Percentiles rank a stretch among this genome's conserved stretches.
phyloP scores from a whole-genome alignment of 2,888 invertebrate species.

The Ceraclea dissimilis region DNA sequence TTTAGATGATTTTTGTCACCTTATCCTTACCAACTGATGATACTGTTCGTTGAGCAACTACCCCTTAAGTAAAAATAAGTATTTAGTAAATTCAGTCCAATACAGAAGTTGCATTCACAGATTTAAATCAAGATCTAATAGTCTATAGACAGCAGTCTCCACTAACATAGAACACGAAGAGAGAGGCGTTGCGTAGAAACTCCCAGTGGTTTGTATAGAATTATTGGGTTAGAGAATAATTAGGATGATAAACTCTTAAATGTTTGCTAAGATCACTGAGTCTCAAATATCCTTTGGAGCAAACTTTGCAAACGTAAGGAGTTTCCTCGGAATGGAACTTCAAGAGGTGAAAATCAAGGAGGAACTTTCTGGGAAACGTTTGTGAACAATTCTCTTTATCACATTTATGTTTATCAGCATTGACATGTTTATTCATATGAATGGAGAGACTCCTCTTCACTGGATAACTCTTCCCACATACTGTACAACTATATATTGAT shows the following conservation, averaged over 20 bases:
- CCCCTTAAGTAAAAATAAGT: too few species aligned
- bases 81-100: too few species aligned
- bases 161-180: too few species aligned
- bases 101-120: too few species aligned
- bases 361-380: constrained; percentile 11
- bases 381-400: constrained; percentile 12
- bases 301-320: constrained; percentile 12
- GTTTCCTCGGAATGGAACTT: constrained; percentile 18
- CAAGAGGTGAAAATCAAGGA: constrained; percentile 17
- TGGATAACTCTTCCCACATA: constrained; percentile 12
- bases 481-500: constrained; percentile 37
- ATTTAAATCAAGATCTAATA: too few species aligned
- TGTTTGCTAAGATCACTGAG: constrained; percentile 28
- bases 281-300: constrained; percentile 15
- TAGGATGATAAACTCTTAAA: constrained; percentile 31
- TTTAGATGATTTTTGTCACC: too few species aligned
- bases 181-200: too few species aligned
- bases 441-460: constrained; percentile 8
- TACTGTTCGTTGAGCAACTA: too few species aligned
- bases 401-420: constrained; percentile 14
- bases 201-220: too few species aligned
- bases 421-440: constrained; percentile 29
- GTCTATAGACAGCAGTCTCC: too few species aligned
- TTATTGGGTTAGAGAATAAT: not conserved
- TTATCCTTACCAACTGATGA: too few species aligned